These are phyloP conservation scores for Brachionus rubens DNA, from an alignment of 1,140 invertebrate genomes.

Conservation along the genomic window DNA sequence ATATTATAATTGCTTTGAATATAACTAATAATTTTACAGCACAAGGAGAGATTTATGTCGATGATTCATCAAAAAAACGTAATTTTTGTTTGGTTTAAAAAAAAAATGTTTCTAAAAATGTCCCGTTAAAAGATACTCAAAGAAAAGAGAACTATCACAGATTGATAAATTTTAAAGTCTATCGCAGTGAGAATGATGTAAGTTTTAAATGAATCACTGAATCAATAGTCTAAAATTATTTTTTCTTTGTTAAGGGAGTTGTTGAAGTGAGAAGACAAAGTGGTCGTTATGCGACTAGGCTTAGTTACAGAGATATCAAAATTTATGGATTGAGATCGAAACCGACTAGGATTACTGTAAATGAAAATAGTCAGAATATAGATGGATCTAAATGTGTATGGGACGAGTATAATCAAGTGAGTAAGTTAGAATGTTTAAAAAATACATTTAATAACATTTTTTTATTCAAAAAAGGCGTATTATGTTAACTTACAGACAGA, in stretches of 20 bases:
- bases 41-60: conserved; percentile 32
- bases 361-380: conserved; percentile 32
- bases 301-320: conserved; percentile 39
- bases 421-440: no score
- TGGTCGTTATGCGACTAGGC: background rate
- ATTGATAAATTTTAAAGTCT: conserved; percentile 30
- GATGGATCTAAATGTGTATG: conserved; percentile 40
- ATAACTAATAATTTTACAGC: conserved; percentile 33
- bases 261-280: conserved; percentile 25
- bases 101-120: background rate
- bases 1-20: conserved; percentile 25
- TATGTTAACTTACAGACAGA: conserved; percentile 43
- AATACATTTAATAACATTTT: background rate
- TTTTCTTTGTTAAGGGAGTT: conserved; percentile 16
- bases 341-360: conserved; percentile 40
- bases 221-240: background rate
- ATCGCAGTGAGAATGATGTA: conserved; percentile 37
- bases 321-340: conserved; percentile 27
- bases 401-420: conserved; percentile 24
- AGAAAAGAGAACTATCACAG: conserved; percentile 38
- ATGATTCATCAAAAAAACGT: conserved; percentile 44
- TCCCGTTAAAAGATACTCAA: conserved; percentile 1
- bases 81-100: background rate
- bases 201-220: background rate
- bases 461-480: conserved; percentile 7